phyloP scores from a whole-genome alignment of 2,113 vertebrate genomes.

The Carassius auratus region DNA sequence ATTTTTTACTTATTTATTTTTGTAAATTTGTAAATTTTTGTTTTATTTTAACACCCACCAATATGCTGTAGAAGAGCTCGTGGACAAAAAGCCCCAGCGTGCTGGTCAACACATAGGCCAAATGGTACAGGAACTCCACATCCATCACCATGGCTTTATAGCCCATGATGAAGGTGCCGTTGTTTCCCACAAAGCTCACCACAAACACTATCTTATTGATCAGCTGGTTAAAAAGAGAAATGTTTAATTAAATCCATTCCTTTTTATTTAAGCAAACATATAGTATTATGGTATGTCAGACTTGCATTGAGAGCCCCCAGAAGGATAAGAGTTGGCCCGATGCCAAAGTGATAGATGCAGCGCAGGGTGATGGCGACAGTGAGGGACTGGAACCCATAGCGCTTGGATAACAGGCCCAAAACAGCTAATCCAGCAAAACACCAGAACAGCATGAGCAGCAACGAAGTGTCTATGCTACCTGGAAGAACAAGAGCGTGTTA shows the following conservation, averaged over 20 bases:
- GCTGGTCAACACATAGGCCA: conserved; percentile 92
- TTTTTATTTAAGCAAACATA: conserved; percentile 1
- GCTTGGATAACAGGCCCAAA: conserved; percentile 85
- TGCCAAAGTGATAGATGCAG: conserved; percentile 93
- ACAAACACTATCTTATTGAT: conserved; percentile 97
- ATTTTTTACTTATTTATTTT: too few relatives aligned
- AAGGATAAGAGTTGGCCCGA: conserved; percentile 90
- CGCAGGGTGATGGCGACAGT: conserved; percentile 88
- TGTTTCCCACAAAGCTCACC: conserved; percentile 97
- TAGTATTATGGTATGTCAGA: neutral
- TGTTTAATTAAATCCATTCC: neutral
- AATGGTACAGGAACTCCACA: conserved; percentile 93
- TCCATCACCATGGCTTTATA: conserved; percentile 98
- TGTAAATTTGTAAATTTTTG: too few relatives aligned
- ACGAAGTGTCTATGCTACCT: conserved; percentile 87
- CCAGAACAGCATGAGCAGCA: conserved; percentile 91
- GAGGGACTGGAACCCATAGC: conserved; percentile 86
- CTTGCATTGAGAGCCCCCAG: conserved; percentile 82
- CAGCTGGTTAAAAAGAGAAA: conserved; percentile 73
- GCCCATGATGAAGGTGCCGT: conserved; percentile 95
- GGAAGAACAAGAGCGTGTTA: conserved; percentile 5
- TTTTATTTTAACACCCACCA: conserved; percentile 78
- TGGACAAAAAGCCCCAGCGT: conserved; percentile 92
- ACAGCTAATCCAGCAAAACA: conserved; percentile 87
- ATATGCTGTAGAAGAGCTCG: conserved; percentile 96